Conservation (phyloP, 2,113 vertebrate genomes). For the Rhinopomastus cyanomelas region DNA sequence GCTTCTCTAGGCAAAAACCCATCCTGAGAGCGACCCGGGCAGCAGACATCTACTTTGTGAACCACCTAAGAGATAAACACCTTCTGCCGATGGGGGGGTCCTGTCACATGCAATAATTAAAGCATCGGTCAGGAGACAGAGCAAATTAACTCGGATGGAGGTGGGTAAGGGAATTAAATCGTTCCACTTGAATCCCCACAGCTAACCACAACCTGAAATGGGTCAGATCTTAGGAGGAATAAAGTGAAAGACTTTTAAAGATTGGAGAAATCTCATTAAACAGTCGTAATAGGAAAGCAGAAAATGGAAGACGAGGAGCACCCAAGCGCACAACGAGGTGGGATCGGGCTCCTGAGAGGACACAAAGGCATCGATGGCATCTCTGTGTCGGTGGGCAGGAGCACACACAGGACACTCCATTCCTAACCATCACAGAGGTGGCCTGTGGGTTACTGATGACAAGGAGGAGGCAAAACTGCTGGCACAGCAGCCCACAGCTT, state of each 20-base stretch:
- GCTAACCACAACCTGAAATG: background rate
- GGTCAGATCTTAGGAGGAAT: background rate
- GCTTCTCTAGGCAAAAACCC: slow-evolving; percentile 45
- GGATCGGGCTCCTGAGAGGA: background rate
- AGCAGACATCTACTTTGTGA: background rate
- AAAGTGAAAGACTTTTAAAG: background rate
- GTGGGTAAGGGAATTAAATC: background rate
- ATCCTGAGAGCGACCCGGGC: background rate
- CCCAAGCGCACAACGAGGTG: rapidly evolving
- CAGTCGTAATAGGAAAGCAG: background rate
- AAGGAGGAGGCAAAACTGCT: background rate
- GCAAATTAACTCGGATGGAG: background rate
- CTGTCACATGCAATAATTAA: background rate
- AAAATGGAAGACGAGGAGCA: background rate
- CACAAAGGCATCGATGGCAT: background rate
- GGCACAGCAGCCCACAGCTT: background rate
- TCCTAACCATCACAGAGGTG: background rate
- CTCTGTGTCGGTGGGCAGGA: background rate
- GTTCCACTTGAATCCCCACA: background rate
- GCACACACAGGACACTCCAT: background rate
- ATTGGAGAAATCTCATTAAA: background rate
- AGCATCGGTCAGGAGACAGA: background rate
- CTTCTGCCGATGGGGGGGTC: background rate
- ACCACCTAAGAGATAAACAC: background rate
- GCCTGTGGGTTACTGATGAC: background rate